Conservation (phyloP, 2,888 invertebrate genomes). For the Eilema griseolum region DNA sequence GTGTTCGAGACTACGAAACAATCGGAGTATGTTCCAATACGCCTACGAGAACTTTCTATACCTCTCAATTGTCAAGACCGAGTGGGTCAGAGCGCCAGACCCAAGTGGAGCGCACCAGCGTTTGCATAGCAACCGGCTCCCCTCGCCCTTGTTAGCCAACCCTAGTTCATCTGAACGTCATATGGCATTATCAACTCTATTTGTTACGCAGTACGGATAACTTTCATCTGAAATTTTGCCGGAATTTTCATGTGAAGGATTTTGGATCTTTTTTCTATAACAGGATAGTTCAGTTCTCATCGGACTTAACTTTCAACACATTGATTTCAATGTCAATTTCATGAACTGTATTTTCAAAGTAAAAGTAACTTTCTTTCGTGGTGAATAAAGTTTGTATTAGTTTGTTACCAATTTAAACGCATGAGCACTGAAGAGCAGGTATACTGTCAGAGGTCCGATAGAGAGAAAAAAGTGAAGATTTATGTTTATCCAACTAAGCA, state of each 20-base stretch:
- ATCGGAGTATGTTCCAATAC: constrained; percentile 4
- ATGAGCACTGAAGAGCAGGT: constrained; percentile 63
- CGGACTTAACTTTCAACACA: constrained; percentile 38
- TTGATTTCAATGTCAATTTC: constrained; percentile 58
- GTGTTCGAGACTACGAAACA: constrained; percentile 5
- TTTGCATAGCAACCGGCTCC: constrained; percentile 70
- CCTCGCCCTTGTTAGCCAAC: constrained; percentile 57
- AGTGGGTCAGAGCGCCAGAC: constrained; percentile 33
- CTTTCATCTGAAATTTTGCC: constrained; percentile 14
- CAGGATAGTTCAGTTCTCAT: constrained; percentile 33
- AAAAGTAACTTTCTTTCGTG: background rate
- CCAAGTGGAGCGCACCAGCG: constrained; percentile 55
- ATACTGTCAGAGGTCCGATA: constrained; percentile 44
- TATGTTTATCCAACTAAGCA: constrained; percentile 68
- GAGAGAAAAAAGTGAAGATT: constrained; percentile 66
- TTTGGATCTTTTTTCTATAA: constrained; percentile 8
- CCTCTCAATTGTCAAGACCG: constrained; percentile 17
- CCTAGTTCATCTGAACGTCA: constrained; percentile 36
- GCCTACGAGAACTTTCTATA: constrained; percentile 18
- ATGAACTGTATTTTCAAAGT: constrained; percentile 26
- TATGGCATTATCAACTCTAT: constrained; percentile 41
- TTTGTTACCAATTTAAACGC: constrained; percentile 47
- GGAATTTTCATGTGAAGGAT: background rate
- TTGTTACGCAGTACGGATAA: fast-evolving
- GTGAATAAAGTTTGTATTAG: constrained; percentile 26